A percentile compares a stretch with the other conserved stretches of the same genome.
Conservation (phyloP, 2,113 vertebrate species). For the Scatophagus argus region DNA sequence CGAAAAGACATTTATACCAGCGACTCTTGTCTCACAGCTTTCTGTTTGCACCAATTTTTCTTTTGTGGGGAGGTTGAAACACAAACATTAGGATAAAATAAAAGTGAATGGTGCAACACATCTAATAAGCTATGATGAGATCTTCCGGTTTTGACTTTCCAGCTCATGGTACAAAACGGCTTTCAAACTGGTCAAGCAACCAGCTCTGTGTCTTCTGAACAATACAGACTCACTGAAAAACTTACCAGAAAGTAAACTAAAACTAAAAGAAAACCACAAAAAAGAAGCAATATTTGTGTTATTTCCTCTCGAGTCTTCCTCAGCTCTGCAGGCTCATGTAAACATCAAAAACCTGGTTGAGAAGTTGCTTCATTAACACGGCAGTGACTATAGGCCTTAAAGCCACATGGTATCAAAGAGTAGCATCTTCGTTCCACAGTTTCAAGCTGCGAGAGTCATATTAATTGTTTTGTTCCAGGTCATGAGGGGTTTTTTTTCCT, state of each 20-base stretch:
- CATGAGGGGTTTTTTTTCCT: neutral
- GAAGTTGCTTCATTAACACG: neutral
- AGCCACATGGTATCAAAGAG: slow-evolving; percentile 12
- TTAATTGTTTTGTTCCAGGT: slow-evolving; percentile 20
- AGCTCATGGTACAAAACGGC: too few species aligned
- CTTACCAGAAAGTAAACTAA: neutral
- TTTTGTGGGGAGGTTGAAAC: neutral
- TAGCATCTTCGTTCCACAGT: neutral
- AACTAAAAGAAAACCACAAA: neutral
- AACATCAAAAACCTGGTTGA: slow-evolving; percentile 2
- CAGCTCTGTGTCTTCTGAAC: neutral
- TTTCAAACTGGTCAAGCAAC: too few species aligned
- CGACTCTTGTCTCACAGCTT: too few species aligned
- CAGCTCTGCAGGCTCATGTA: slow-evolving; percentile 2
- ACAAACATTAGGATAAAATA: neutral
- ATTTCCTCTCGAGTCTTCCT: neutral
- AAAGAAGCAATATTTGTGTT: neutral
- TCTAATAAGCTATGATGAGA: neutral
- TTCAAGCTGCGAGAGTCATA: slow-evolving; percentile 1
- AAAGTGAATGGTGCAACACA: neutral
- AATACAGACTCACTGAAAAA: neutral
- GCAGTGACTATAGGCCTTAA: neutral
- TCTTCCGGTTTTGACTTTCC: too few species aligned
- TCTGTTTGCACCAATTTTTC: too few species aligned
- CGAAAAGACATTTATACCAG: neutral